Conservation (phyloP, 53 echinoderm and acorn worm genomes). For the Henricia sp. region DNA sequence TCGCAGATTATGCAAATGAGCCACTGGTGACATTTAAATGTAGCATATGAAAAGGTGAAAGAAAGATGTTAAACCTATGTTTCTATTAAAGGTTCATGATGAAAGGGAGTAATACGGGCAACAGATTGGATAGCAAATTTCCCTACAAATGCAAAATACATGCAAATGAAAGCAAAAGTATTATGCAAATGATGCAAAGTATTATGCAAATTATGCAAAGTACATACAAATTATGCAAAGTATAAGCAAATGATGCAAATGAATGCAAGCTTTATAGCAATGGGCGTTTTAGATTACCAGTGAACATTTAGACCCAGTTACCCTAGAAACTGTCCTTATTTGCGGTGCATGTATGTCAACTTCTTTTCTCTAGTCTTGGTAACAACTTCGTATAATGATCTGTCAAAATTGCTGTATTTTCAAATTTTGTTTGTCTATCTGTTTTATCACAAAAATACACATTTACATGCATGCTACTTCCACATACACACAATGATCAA, state of each 20-base stretch:
- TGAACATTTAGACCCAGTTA: no score
- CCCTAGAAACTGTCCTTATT: no score
- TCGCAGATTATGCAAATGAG: neutral
- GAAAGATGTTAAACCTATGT: slow-evolving; percentile 36
- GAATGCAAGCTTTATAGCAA: neutral
- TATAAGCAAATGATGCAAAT: neutral
- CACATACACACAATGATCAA: no score
- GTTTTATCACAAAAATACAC: no score
- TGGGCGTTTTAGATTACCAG: no score
- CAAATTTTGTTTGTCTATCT: no score
- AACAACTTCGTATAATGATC: no score
- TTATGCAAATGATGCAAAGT: slow-evolving; percentile 19
- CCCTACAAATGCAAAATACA: slow-evolving; percentile 53
- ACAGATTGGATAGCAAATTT: slow-evolving; percentile 20
- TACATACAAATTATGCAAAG: neutral
- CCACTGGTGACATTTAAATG: neutral
- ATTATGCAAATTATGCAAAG: no score
- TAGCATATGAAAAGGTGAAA: neutral
- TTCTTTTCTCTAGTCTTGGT: no score
- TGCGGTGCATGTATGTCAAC: no score
- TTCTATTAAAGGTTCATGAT: slow-evolving; percentile 46
- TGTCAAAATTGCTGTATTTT: no score
- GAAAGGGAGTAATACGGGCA: slow-evolving; percentile 37
- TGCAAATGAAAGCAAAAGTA: slow-evolving; percentile 54
- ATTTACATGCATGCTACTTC: no score